Evolutionary conservation across 2,797 vertebrate species (phyloP).

Genomic region (Mionectes olivaceus): DNA sequence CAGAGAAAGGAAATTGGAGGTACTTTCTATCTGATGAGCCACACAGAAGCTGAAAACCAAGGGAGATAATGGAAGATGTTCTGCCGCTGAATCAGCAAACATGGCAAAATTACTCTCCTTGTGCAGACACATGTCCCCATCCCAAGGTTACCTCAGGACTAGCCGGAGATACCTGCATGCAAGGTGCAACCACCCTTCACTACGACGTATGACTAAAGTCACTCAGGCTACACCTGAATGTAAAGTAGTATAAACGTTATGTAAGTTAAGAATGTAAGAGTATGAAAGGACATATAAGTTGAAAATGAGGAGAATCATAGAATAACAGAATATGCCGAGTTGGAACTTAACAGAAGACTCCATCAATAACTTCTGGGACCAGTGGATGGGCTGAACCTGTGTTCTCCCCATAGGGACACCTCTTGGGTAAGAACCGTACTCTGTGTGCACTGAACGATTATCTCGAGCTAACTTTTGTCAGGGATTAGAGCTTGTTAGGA

Average conservation of each 20-base stretch:
- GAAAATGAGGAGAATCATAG: neutral
- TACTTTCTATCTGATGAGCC: neutral
- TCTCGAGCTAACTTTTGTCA: neutral
- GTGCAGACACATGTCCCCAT: rapidly evolving
- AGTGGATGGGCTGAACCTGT: neutral
- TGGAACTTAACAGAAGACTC: neutral
- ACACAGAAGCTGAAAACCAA: neutral
- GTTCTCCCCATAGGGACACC: neutral
- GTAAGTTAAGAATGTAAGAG: neutral
- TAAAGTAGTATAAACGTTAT: neutral
- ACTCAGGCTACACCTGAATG: neutral
- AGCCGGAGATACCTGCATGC: no score
- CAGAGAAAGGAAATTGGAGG: neutral
- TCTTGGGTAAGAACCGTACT: rapidly evolving
- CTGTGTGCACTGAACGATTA: neutral
- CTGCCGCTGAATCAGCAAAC: neutral
- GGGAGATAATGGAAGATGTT: neutral
- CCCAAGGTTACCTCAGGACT: neutral
- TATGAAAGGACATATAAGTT: neutral
- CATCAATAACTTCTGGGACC: neutral
- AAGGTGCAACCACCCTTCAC: neutral
- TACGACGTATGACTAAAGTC: neutral
- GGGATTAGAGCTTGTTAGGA: neutral
- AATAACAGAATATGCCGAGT: neutral
- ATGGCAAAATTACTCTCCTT: neutral